phyloP scores from a whole-genome alignment of 2,888 invertebrate genomes.

The Sarcophaga variegata region DNA sequence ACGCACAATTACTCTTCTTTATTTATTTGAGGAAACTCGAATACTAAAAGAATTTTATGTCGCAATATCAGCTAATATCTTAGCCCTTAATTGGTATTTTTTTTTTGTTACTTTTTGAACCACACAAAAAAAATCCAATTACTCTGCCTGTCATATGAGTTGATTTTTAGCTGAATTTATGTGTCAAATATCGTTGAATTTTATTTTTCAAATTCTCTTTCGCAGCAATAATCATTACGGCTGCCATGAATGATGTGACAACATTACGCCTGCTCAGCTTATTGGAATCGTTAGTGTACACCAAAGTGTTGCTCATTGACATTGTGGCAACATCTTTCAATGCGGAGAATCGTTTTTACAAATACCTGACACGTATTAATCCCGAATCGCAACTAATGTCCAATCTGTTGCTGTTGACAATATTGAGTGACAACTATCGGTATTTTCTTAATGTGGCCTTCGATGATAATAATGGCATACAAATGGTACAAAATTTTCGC shows the following conservation, averaged over 20 bases:
- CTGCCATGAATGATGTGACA: conserved; percentile 78
- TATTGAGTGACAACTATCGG: conserved; percentile 81
- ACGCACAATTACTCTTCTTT: too few species aligned
- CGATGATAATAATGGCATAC: conserved; percentile 77
- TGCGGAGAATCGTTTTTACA: conserved; percentile 80
- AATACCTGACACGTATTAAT: conserved; percentile 77
- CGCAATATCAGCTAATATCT: too few species aligned
- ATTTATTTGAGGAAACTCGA: too few species aligned
- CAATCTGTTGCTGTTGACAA: conserved; percentile 81
- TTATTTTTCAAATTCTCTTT: neutral
- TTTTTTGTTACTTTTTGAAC: too few species aligned
- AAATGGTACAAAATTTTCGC: conserved; percentile 78
- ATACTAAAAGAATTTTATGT: too few species aligned
- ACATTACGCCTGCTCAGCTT: conserved; percentile 75
- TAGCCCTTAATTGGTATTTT: too few species aligned
- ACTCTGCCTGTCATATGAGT: too few species aligned
- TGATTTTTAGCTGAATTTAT: neutral
- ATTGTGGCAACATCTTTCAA: conserved; percentile 80
- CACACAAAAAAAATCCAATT: too few species aligned
- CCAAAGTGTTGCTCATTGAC: conserved; percentile 81
- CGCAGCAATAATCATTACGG: conserved; percentile 79
- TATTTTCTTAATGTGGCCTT: conserved; percentile 79
- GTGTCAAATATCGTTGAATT: neutral
- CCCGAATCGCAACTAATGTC: conserved; percentile 74
- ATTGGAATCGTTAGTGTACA: conserved; percentile 73